Evolutionary conservation across 2,888 invertebrate genomes (phyloP).

Genomic region (Dexiosoma caninum): DNA sequence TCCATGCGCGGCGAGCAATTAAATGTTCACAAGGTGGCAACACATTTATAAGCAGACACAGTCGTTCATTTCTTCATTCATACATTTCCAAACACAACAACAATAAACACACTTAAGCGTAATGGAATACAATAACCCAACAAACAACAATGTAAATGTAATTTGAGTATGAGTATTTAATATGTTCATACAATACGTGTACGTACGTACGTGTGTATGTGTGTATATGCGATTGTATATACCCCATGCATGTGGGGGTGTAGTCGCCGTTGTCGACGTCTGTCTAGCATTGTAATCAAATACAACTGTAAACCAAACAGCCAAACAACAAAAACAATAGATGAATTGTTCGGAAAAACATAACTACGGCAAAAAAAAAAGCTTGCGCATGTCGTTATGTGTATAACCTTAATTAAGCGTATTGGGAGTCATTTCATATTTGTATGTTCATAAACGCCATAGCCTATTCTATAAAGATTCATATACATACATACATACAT

Average conservation of each 20-base stretch:
- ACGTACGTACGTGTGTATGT: too few relatives aligned
- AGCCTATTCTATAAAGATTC: constrained; percentile 25
- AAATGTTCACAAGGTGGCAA: constrained; percentile 75
- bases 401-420: constrained; percentile 73
- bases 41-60: constrained; percentile 39
- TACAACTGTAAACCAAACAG: constrained; percentile 40
- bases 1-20: constrained; percentile 77
- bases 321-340: constrained; percentile 17
- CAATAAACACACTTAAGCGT: constrained; percentile 22
- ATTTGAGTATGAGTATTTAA: constrained; percentile 31
- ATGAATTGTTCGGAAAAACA: constrained; percentile 3
- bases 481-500: neutral
- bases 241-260: constrained; percentile 31
- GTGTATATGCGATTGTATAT: neutral
- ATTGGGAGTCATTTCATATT: constrained; percentile 64
- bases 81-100: neutral
- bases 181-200: too few relatives aligned
- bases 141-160: constrained; percentile 49
- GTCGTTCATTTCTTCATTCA: neutral
- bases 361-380: constrained; percentile 27
- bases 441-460: constrained; percentile 48
- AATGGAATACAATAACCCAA: constrained; percentile 55
- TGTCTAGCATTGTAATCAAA: constrained; percentile 61
- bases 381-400: constrained; percentile 62
- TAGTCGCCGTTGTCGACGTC: constrained; percentile 39